Evolutionary conservation across 2,797 vertebrate genomes (phyloP).

Genomic region (Oryzias dopingdopingensis): DNA sequence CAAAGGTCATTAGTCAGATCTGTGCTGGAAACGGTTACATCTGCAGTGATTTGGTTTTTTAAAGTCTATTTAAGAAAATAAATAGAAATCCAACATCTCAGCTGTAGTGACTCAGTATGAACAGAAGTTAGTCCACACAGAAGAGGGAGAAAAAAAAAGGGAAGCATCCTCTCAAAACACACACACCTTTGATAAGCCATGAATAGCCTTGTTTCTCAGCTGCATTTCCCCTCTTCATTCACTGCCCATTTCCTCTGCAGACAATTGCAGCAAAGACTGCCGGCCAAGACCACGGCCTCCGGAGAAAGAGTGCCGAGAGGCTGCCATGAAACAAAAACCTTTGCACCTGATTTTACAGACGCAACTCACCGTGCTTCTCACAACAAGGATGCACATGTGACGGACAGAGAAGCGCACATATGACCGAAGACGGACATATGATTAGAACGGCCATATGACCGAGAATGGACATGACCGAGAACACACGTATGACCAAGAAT

Average conservation of each 20-base stretch:
- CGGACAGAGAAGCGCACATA: too few species aligned
- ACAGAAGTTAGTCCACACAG: not conserved
- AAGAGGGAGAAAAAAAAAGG: not conserved
- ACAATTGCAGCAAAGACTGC: slow-evolving; percentile 18
- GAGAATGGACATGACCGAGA: too few species aligned
- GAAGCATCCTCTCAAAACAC: not conserved
- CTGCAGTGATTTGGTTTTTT: too few species aligned
- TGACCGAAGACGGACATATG: too few species aligned
- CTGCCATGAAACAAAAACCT: too few species aligned
- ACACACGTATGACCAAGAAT: too few species aligned
- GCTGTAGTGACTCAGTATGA: not conserved
- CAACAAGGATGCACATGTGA: too few species aligned
- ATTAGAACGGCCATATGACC: too few species aligned
- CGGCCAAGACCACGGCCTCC: not conserved
- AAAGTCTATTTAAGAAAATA: not conserved
- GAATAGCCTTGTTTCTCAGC: slow-evolving; percentile 21
- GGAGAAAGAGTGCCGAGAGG: too few species aligned
- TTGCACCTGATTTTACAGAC: too few species aligned
- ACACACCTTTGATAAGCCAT: slow-evolving; percentile 17
- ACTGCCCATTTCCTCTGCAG: slow-evolving; percentile 21
- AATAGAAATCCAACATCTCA: not conserved
- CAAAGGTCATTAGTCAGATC: not conserved
- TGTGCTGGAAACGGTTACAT: too few species aligned
- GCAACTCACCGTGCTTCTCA: too few species aligned
- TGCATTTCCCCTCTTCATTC: slow-evolving; percentile 29